Percentiles rank a stretch among this genome's conserved stretches.
phyloP scores from a whole-genome alignment of 2,797 vertebrate genomes.

The Galago senegalensis region DNA sequence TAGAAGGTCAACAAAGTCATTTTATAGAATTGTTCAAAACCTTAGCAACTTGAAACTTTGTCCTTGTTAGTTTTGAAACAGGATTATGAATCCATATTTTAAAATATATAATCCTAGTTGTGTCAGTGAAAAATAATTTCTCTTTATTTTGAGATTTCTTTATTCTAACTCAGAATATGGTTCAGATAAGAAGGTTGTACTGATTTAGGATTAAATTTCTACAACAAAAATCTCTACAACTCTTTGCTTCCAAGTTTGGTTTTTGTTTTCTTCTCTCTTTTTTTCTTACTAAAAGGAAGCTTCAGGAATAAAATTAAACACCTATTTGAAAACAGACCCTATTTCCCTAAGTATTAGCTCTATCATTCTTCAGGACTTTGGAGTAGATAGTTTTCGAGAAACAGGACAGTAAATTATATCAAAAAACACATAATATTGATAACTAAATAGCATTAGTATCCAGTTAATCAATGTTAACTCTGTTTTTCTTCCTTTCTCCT shows the following conservation, averaged over 20 bases:
- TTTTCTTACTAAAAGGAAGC: background rate
- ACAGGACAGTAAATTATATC: background rate
- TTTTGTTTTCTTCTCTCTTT: background rate
- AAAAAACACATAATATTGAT: conserved; percentile 19
- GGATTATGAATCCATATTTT: conserved; percentile 34
- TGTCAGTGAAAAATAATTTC: background rate
- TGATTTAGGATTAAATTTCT: background rate
- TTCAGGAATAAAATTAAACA: conserved; percentile 42
- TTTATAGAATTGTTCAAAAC: background rate
- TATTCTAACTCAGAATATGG: background rate
- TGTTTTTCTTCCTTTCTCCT: background rate
- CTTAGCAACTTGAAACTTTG: background rate
- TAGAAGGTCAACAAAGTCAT: background rate
- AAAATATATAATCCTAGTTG: conserved; percentile 9
- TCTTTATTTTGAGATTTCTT: conserved; percentile 23
- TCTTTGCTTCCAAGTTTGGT: conserved; percentile 3
- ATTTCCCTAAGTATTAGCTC: background rate
- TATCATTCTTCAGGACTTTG: conserved; percentile 10
- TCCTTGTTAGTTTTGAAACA: background rate
- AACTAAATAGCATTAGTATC: background rate
- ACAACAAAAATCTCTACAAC: background rate
- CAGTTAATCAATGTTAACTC: background rate
- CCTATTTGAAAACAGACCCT: conserved; percentile 12
- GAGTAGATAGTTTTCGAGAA: conserved; percentile 25
- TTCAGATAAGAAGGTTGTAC: background rate